Conservation (phyloP, 2,797 vertebrate species). For the Falco biarmicus region DNA sequence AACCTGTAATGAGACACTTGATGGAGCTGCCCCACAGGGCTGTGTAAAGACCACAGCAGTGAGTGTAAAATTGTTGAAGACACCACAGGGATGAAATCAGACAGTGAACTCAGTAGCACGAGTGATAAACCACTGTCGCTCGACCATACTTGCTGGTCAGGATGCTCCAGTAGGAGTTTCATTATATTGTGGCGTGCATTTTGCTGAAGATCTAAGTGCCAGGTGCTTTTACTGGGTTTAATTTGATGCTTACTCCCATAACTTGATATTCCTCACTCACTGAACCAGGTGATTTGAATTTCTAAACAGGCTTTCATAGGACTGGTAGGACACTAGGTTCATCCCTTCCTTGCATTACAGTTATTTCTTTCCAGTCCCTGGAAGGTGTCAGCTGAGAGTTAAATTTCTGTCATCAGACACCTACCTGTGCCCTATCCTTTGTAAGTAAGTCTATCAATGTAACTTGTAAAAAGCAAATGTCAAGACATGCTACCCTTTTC, state of each 20-base stretch:
- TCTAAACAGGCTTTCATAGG: neutral
- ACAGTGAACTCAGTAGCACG: neutral
- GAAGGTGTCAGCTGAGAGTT: neutral
- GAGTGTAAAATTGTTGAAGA: slow-evolving; percentile 51
- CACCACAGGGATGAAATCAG: slow-evolving; percentile 30
- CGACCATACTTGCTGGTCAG: neutral
- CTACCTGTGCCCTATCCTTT: neutral
- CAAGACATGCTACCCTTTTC: neutral
- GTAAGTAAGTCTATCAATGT: neutral
- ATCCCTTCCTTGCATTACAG: neutral
- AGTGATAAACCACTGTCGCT: neutral
- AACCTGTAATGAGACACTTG: slow-evolving; percentile 53
- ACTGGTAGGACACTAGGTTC: neutral
- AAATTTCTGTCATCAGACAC: neutral
- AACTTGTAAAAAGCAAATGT: neutral
- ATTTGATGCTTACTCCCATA: neutral
- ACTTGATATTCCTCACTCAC: neutral
- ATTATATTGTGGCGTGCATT: neutral
- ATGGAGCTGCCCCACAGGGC: slow-evolving; percentile 33
- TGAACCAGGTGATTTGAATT: neutral
- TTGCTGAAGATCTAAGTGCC: neutral
- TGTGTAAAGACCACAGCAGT: slow-evolving; percentile 41
- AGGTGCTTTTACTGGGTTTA: neutral
- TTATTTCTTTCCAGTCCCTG: neutral
- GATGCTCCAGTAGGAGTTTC: neutral